Conservation (phyloP, 2,797 vertebrate genomes). For the Chloroceryle inda region DNA sequence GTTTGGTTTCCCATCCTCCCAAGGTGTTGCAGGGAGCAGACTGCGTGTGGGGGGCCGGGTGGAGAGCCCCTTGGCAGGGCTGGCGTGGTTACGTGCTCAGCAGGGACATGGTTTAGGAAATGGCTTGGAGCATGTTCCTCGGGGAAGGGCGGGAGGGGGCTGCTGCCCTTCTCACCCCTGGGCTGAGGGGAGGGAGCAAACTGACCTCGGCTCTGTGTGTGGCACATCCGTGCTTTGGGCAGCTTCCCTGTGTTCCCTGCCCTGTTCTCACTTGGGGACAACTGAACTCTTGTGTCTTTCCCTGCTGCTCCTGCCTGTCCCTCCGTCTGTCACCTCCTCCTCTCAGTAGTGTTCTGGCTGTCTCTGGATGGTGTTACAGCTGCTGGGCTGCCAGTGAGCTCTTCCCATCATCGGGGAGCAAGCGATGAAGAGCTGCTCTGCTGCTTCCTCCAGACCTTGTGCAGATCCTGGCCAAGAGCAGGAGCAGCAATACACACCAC, state of each 20-base stretch:
- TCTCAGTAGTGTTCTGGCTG: neutral
- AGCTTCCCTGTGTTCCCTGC: neutral
- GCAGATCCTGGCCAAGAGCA: neutral
- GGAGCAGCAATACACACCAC: rapidly evolving
- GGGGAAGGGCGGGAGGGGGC: neutral
- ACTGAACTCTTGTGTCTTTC: neutral
- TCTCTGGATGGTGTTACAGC: neutral
- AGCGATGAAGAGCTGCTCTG: neutral
- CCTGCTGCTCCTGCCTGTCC: neutral
- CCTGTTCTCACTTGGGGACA: neutral
- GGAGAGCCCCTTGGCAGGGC: neutral
- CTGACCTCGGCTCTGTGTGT: neutral
- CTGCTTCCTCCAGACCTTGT: neutral
- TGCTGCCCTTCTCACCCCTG: neutral
- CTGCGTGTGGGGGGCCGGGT: rapidly evolving
- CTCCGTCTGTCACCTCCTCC: neutral
- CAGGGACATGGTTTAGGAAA: rapidly evolving
- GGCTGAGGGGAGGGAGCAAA: neutral
- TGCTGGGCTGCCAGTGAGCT: neutral
- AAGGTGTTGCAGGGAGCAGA: neutral
- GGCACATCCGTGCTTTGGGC: rapidly evolving
- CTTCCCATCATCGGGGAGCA: rapidly evolving
- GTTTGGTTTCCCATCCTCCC: neutral
- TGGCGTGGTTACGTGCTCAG: rapidly evolving
- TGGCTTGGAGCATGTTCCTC: neutral